These are phyloP conservation scores for Cliona cf. orientalis DNA, from an alignment of 37 sponge, comb jelly and placozoan genomes.

Conservation along the genomic window DNA sequence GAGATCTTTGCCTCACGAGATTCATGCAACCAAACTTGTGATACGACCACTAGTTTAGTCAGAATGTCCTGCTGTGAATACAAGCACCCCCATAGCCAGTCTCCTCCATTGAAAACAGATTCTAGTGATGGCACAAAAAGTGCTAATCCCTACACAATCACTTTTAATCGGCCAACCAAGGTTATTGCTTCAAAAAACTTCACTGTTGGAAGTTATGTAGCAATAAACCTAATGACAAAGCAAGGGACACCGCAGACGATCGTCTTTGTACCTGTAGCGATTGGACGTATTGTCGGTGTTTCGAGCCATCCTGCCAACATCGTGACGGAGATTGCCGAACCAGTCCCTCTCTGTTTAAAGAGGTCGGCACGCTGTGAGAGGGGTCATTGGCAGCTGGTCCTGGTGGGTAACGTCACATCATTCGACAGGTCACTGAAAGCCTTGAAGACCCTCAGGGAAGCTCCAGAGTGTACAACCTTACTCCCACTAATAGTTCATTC, in stretches of 20 bases:
- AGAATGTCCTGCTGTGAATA: slow-evolving; percentile 9
- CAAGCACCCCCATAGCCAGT: no score
- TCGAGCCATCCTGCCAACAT: slow-evolving; percentile 50
- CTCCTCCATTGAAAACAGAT: no score
- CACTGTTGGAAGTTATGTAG: slow-evolving; percentile 46
- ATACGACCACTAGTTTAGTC: slow-evolving; percentile 2
- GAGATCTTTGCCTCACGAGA: slow-evolving; percentile 13
- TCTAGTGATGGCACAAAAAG: not conserved
- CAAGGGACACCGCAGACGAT: not conserved
- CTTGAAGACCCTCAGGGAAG: slow-evolving; percentile 1
- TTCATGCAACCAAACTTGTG: not conserved
- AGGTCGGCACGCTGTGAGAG: slow-evolving; percentile 9
- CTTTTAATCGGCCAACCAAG: not conserved
- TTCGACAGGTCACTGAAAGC: slow-evolving; percentile 55
- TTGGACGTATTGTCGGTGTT: slow-evolving; percentile 50
- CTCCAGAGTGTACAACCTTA: not conserved
- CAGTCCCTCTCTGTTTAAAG: slow-evolving; percentile 55
- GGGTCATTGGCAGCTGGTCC: slow-evolving; percentile 69
- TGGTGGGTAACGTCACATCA: slow-evolving; percentile 66
- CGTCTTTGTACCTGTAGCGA: slow-evolving; percentile 16
- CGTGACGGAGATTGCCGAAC: slow-evolving; percentile 39
- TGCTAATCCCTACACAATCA: not conserved
- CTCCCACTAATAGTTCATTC: slow-evolving; percentile 21
- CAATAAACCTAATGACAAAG: slow-evolving; percentile 37
- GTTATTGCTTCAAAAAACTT: slow-evolving; percentile 10